Conservation (phyloP, 92 coral and sea anemone genomes). For the Scolanthus callimorphus region DNA sequence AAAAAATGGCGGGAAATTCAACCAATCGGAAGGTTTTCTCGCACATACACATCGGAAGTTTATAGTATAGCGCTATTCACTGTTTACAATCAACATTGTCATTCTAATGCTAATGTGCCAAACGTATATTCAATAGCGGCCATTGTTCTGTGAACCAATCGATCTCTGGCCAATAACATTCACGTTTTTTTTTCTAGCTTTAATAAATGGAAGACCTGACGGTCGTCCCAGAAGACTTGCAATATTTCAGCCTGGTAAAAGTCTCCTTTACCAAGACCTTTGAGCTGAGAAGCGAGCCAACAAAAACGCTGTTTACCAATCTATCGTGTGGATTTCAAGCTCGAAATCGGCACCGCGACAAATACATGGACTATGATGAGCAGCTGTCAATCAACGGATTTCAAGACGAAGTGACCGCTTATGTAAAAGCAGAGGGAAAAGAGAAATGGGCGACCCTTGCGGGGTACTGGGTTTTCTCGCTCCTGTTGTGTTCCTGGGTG, state of each 20-base stretch:
- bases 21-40: too few relatives aligned
- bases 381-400: conserved; percentile 43
- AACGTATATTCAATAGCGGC: too few relatives aligned
- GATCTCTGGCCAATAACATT: too few relatives aligned
- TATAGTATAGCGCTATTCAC: too few relatives aligned
- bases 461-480: conserved; percentile 55
- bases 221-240: conserved; percentile 29
- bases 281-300: conserved; percentile 16
- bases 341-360: conserved; percentile 57
- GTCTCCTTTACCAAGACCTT: conserved; percentile 41
- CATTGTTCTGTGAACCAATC: too few relatives aligned
- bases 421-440: conserved; percentile 26
- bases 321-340: conserved; percentile 68
- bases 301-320: conserved; percentile 45
- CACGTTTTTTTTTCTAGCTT: conserved; percentile 28
- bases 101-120: too few relatives aligned
- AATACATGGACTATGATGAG: conserved; percentile 49
- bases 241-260: conserved; percentile 22
- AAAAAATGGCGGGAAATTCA: too few relatives aligned
- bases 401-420: conserved; percentile 48
- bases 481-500: conserved; percentile 34
- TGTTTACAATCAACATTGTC: too few relatives aligned
- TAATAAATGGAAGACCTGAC: conserved; percentile 39
- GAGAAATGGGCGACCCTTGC: conserved; percentile 38
- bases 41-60: too few relatives aligned